These are phyloP conservation scores for Fragum fragum DNA, from an alignment of 2,888 invertebrate species.

Conservation along the genomic window DNA sequence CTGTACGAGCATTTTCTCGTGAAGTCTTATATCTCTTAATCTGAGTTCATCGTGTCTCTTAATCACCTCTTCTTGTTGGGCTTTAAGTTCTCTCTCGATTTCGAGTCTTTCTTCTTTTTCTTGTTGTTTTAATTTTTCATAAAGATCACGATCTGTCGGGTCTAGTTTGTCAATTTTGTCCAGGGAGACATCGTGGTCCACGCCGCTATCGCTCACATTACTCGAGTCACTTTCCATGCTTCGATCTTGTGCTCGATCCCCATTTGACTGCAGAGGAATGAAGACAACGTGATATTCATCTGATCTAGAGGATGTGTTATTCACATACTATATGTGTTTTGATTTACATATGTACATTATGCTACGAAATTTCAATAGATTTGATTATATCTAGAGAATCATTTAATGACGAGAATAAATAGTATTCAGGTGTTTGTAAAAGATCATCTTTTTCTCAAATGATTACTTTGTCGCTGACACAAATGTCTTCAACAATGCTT, in stretches of 20 bases:
- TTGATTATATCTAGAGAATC: too few species aligned
- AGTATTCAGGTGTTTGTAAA: too few species aligned
- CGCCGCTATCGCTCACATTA: constrained; percentile 72
- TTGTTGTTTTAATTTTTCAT: constrained; percentile 85
- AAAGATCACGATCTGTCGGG: constrained; percentile 82
- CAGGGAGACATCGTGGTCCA: constrained; percentile 67
- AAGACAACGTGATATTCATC: not conserved
- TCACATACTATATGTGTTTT: too few species aligned
- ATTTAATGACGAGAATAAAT: too few species aligned
- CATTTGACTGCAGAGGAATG: constrained; percentile 78
- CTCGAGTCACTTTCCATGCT: constrained; percentile 75
- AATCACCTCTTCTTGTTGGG: constrained; percentile 84
- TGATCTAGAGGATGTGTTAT: too few species aligned
- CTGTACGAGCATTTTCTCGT: constrained; percentile 58
- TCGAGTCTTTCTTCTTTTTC: constrained; percentile 86
- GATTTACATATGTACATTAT: too few species aligned
- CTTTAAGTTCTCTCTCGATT: constrained; percentile 86
- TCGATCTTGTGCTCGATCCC: constrained; percentile 71
- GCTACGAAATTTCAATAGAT: too few species aligned
- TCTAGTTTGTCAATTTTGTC: constrained; percentile 80
- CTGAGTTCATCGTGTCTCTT: constrained; percentile 80
- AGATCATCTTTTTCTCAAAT: too few species aligned
- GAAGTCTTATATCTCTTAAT: constrained; percentile 76
- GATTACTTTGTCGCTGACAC: too few species aligned
- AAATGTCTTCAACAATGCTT: too few species aligned